Conservation (phyloP, 1,140 invertebrate genomes). For the Bilobella aurantiaca region DNA sequence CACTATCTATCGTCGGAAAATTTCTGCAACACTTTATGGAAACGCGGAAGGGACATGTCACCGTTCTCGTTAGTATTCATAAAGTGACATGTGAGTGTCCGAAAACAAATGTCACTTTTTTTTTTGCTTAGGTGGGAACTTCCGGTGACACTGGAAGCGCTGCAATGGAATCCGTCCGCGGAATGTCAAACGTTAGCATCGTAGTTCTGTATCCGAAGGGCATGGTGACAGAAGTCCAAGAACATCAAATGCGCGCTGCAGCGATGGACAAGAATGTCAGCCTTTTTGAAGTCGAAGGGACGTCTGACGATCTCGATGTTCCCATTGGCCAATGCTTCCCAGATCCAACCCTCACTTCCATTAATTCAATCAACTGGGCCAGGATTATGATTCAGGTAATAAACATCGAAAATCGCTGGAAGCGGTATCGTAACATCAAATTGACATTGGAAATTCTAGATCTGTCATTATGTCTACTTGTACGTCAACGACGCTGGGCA, state of each 20-base stretch:
- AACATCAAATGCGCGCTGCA: slow-evolving; percentile 46
- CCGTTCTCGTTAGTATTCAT: slow-evolving; percentile 33
- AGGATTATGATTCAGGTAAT: slow-evolving; percentile 43
- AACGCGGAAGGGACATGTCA: slow-evolving; percentile 38
- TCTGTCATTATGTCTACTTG: slow-evolving; percentile 43
- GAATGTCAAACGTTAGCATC: slow-evolving; percentile 41
- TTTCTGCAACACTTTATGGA: slow-evolving; percentile 42
- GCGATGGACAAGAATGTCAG: slow-evolving; percentile 43
- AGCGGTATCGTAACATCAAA: neutral
- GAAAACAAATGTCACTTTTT: neutral
- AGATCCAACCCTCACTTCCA: slow-evolving; percentile 38
- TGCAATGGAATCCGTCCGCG: slow-evolving; percentile 43
- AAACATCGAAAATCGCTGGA: neutral
- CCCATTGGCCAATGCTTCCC: slow-evolving; percentile 42
- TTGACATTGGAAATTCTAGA: slow-evolving; percentile 11
- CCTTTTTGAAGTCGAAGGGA: slow-evolving; percentile 43
- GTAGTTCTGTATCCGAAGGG: slow-evolving; percentile 44
- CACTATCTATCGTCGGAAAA: slow-evolving; percentile 41
- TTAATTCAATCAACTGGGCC: slow-evolving; percentile 47
- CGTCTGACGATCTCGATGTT: slow-evolving; percentile 44
- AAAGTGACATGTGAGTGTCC: slow-evolving; percentile 24
- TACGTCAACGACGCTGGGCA: slow-evolving; percentile 38
- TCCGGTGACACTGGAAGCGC: slow-evolving; percentile 48
- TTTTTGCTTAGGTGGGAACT: slow-evolving; percentile 38
- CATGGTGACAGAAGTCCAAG: slow-evolving; percentile 41